Base-by-base conservation (phyloP, 2,888 invertebrate genomes). In the Nomada fucata region DNA sequence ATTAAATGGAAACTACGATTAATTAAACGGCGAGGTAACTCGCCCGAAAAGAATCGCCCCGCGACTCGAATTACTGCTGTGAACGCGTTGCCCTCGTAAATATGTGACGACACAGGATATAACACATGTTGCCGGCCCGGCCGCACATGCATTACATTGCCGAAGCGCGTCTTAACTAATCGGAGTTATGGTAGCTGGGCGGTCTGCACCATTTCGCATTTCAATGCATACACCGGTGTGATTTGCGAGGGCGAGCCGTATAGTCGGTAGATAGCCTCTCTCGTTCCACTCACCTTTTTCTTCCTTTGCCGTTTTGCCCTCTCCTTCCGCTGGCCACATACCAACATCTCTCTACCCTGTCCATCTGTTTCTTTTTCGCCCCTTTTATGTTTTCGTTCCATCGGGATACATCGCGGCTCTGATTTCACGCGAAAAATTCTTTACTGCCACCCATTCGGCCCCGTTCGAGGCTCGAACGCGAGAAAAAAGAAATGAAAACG, bases 141-240 rank as follows among this genome's bases (percentile, higher is more conserved):
- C 79, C 82, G 75, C 75, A 79, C 88, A 84, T 85, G 86, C 88
- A 85, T 89, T 88, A 88, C 84, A 79, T 86, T 80, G 89, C 83
- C 89, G 84, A 84, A 83, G 89, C 83, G 88, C 85, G 89, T 88
- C 89, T 89, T 88, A 89, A 89, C 89, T 89, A 89, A 89, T 89
- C 89, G 86, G 82, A 89, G 88, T 89, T 89, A 89, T 89, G 89
- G 88, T 84, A 86, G 86, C 87, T 81, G 83, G 88, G 81, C 84
- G 82, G 82, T 86, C 87, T 76, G 83, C 82, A 67, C 83, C 86
- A 86, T 86, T 86, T 82, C 86, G 84, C 88, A 85, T 88, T 89
- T 88, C 88, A 79, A 89, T 89, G 86, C 89, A 82, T 88, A 86
- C 86, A 84, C 82, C 80, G 82, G 73, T 61, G 78, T 90, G 90